A percentile compares a stretch with the other conserved stretches of the same genome.
These are phyloP conservation scores for Hedya salicella DNA, from an alignment of 2,888 invertebrate genomes.

Conservation along the genomic window DNA sequence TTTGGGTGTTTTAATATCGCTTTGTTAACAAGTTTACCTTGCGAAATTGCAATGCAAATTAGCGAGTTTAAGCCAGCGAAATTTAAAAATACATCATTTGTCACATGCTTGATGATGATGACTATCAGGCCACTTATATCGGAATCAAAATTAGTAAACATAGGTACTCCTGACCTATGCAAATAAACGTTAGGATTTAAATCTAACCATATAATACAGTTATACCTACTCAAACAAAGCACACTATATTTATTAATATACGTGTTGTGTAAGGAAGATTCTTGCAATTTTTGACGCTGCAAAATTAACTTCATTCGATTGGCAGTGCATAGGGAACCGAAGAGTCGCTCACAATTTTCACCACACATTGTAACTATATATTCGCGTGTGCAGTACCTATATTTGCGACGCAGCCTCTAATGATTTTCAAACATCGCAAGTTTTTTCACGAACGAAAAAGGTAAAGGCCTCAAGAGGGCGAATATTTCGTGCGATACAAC, in stretches of 20 bases:
- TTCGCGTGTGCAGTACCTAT: not conserved
- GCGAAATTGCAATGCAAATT: constrained; percentile 34
- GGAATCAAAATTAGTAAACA: not conserved
- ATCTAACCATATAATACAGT: not conserved
- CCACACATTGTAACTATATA: no score
- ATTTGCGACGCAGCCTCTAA: not conserved
- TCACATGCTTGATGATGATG: not conserved
- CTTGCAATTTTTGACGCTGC: no score
- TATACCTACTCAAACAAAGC: no score
- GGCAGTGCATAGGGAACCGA: no score
- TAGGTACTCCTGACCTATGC: no score
- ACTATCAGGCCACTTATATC: not conserved
- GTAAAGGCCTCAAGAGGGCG: constrained; percentile 57
- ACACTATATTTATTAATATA: no score
- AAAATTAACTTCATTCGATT: no score
- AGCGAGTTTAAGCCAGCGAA: not conserved
- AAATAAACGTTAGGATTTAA: not conserved
- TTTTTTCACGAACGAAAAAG: constrained; percentile 54
- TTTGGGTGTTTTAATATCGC: constrained; percentile 38
- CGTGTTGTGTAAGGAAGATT: no score
- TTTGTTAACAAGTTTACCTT: constrained; percentile 39
- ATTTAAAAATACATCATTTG: not conserved
- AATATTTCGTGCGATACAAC: constrained; percentile 60
- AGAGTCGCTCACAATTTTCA: no score
- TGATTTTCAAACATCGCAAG: constrained; percentile 35